These are phyloP conservation scores for Plutomurus gul DNA, from an alignment of 1,140 invertebrate species.

Conservation along the genomic window DNA sequence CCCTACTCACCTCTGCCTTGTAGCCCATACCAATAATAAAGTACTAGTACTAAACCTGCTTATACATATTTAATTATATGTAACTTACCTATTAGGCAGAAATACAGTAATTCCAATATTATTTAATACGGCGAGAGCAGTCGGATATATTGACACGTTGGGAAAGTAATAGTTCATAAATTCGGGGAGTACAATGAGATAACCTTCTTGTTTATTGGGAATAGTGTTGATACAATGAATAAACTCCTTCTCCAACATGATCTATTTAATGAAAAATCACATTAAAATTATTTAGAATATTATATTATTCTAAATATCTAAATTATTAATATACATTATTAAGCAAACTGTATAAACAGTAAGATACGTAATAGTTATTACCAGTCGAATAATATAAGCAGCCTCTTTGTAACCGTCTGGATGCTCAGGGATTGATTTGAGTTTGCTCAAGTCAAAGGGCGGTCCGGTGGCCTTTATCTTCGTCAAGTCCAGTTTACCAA, in stretches of 20 bases:
- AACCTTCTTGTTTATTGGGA: conserved; percentile 36
- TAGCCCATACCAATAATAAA: no score
- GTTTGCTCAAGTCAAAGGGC: conserved; percentile 14
- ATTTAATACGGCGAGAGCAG: conserved; percentile 39
- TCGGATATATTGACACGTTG: conserved; percentile 43
- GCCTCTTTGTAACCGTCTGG: conserved; percentile 28
- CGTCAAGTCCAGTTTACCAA: conserved; percentile 12
- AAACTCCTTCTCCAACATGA: conserved; percentile 43
- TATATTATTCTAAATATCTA: not conserved
- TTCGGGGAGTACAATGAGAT: conserved; percentile 39
- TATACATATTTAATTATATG: no score
- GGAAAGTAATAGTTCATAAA: conserved; percentile 47
- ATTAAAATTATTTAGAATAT: not conserved
- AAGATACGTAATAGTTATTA: conserved; percentile 3
- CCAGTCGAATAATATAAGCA: conserved; percentile 43
- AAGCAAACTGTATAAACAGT: not conserved
- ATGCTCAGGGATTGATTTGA: conserved; percentile 36
- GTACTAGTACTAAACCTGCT: no score
- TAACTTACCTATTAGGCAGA: conserved; percentile 46
- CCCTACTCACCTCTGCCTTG: no score
- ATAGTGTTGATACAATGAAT: conserved; percentile 46
- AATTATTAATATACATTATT: not conserved
- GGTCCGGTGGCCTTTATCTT: conserved; percentile 34
- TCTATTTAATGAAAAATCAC: no score
- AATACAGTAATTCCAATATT: conserved; percentile 32